These are phyloP conservation scores for Denticeps clupeoides DNA, from an alignment of 2,797 vertebrate genomes.

Conservation along the genomic window DNA sequence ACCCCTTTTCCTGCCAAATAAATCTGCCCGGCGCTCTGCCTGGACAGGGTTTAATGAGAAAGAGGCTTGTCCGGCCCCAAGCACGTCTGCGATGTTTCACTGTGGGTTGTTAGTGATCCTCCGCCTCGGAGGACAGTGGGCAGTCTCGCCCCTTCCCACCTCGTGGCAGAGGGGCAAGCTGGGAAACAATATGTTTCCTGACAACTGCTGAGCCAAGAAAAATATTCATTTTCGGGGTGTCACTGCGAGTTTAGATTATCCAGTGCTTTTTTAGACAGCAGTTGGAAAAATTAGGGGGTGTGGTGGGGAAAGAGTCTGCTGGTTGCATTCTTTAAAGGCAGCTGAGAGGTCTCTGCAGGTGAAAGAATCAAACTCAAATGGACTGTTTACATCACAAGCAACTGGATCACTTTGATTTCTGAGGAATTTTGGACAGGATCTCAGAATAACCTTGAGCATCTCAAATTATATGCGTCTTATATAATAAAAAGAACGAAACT, in stretches of 20 bases:
- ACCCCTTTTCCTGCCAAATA: background rate
- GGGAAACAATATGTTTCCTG: constrained; percentile 35
- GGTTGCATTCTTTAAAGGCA: constrained; percentile 8
- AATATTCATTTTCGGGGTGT: constrained; percentile 44
- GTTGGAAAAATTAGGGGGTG: constrained; percentile 35
- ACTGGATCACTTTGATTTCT: too few species aligned
- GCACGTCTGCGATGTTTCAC: background rate
- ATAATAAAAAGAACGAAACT: too few species aligned
- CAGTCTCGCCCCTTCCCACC: constrained; percentile 13
- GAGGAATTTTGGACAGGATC: too few species aligned
- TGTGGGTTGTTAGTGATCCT: constrained; percentile 7
- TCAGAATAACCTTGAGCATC: too few species aligned
- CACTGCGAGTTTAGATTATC: constrained; percentile 37
- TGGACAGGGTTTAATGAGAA: background rate
- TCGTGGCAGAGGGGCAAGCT: constrained; percentile 18
- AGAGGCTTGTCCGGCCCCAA: background rate
- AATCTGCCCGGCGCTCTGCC: background rate
- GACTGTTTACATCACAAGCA: too few species aligned
- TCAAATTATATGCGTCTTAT: too few species aligned
- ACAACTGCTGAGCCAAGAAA: constrained; percentile 45
- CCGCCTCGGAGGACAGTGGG: constrained; percentile 13
- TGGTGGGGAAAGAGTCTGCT: constrained; percentile 15
- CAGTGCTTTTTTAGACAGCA: constrained; percentile 29
- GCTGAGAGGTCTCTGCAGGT: constrained; percentile 2
- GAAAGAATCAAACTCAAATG: background rate